These are phyloP conservation scores for Dendrolimus houi DNA, from an alignment of 2,888 invertebrate species.

Conservation along the genomic window DNA sequence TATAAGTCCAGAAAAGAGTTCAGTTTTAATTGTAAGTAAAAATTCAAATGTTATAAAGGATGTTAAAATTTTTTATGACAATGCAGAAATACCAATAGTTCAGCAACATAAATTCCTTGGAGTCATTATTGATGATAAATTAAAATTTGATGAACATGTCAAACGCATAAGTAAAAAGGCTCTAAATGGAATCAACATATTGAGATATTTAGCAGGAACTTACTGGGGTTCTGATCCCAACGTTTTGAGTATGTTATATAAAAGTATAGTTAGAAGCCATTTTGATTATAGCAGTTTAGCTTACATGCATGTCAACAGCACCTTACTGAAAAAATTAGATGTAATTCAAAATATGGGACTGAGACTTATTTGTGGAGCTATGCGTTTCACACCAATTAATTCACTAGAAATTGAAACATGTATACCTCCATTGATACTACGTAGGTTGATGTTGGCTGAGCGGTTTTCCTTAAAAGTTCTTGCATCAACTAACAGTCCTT, in stretches of 20 bases:
- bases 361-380: slow-evolving; percentile 6
- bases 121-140: background rate
- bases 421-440: no score
- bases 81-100: background rate
- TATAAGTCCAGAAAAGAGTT: background rate
- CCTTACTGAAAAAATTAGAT: slow-evolving; percentile 5
- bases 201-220: background rate
- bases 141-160: background rate
- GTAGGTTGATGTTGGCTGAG: no score
- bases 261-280: slow-evolving; percentile 4
- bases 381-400: slow-evolving; percentile 6
- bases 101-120: background rate
- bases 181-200: background rate
- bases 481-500: no score
- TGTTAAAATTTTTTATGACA: background rate
- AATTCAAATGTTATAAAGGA: no score
- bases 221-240: slow-evolving; percentile 1
- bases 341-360: slow-evolving; percentile 5
- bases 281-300: slow-evolving; percentile 4
- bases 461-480: no score
- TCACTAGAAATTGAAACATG: slow-evolving; percentile 4
- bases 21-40: background rate
- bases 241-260: slow-evolving; percentile 1
- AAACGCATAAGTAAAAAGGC: background rate
- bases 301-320: slow-evolving; percentile 1